Evolutionary conservation across 1,140 invertebrate genomes (phyloP).

Genomic region (Andrena cerasifolii): DNA sequence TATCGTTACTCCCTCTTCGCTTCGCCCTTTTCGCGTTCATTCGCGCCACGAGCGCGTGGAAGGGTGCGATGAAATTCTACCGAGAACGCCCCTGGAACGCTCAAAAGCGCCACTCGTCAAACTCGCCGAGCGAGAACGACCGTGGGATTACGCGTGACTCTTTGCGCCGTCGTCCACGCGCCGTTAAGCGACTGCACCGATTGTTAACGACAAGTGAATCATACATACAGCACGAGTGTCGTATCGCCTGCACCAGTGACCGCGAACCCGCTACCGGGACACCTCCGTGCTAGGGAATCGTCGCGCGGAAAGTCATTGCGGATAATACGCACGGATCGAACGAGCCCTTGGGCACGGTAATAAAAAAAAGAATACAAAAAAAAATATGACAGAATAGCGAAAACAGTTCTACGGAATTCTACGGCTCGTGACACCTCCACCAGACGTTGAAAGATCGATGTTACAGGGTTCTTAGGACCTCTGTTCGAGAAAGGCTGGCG

Average conservation of each 20-base stretch:
- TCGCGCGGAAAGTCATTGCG: background rate
- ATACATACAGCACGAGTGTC: background rate
- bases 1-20: conserved; percentile 1
- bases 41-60: background rate
- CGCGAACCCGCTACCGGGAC: background rate
- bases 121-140: background rate
- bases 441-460: conserved; percentile 36
- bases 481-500: background rate
- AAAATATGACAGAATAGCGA: conserved; percentile 7
- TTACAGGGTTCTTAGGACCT: background rate
- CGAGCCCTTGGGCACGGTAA: background rate
- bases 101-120: background rate
- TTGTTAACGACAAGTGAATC: conserved; percentile 35
- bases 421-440: conserved; percentile 50
- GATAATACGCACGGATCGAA: background rate
- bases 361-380: background rate
- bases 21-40: background rate
- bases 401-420: conserved; percentile 22
- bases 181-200: background rate
- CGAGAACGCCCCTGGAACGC: background rate
- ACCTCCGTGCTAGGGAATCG: background rate
- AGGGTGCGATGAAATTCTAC: conserved; percentile 3
- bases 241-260: conserved; percentile 11
- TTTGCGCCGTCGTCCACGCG: background rate
- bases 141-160: background rate